These are phyloP conservation scores for Aromia moschata DNA, from an alignment of 2,888 invertebrate genomes.

Conservation along the genomic window DNA sequence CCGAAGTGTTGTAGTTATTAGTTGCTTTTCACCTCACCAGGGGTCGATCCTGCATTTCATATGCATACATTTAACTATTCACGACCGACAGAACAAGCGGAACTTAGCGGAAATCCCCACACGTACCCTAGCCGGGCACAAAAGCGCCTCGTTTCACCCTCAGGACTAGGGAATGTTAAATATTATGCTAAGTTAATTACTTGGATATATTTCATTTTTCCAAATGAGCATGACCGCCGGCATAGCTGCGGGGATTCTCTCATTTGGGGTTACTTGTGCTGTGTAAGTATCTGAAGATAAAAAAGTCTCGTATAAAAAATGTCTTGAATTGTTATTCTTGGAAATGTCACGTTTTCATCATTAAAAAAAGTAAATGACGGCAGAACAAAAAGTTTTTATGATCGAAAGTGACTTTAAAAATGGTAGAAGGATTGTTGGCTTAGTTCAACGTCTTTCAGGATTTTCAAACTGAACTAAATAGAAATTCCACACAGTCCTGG, in stretches of 20 bases:
- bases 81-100: neutral
- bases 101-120: constrained; percentile 8
- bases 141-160: constrained; percentile 13
- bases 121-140: constrained; percentile 13
- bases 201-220: constrained; percentile 17
- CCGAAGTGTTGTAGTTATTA: constrained; percentile 51
- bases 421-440: too few species aligned
- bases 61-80: constrained; percentile 21
- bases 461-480: too few species aligned
- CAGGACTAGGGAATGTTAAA: constrained; percentile 15
- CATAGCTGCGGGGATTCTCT: neutral
- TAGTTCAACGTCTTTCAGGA: too few species aligned
- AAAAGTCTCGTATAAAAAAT: too few species aligned
- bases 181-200: constrained; percentile 21
- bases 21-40: constrained; percentile 32
- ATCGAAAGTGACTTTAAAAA: too few species aligned
- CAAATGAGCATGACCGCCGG: neutral
- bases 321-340: too few species aligned
- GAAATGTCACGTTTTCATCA: too few species aligned
- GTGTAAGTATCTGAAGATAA: too few species aligned
- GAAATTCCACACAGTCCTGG: too few species aligned
- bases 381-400: neutral
- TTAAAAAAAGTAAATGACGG: neutral
- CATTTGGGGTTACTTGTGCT: too few species aligned
- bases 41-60: constrained; percentile 17